Evolutionary conservation across 2,888 invertebrate species (phyloP), one percentile per base, ranked within the genome.

Genomic region (Muscina levida): DNA sequence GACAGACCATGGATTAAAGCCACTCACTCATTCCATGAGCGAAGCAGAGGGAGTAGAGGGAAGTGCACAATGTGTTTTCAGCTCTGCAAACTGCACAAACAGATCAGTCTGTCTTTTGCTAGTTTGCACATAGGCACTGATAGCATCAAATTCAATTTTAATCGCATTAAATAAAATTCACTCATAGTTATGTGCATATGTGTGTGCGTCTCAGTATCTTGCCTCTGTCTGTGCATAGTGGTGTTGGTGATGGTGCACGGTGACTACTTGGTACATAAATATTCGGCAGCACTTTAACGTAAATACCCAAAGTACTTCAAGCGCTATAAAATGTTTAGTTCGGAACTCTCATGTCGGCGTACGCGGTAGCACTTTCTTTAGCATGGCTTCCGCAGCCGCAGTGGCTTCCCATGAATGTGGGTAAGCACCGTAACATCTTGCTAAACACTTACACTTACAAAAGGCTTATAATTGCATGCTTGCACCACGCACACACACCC

Each of bases 361-460:
- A 59, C 56, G 39, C 11, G 5, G 13, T 6, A 15, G 37, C 48
- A 53, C 10, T 11, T 10, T 13, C 53, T 31, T 31, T 31, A 31
- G n/a, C n/a, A 31, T 10, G 22, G 1, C 22, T 8, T 11, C 2
- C 53, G 1, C 3, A 53, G 13, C 22, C 19, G 10, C 24, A 24
- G 24, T 42, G 22, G 39, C 37, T 24, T 11, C 15, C 42, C 42
- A 53, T 53, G 53, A 53, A 53, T 66, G 15, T 42, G 26, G 26
- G 53, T 37, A 42, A 15, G 57, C 66, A 56, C 42, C 46, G 73
- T 66, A 73, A 44, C 65, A 73, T 56, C 73, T 66, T 66, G 44
- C 56, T 46, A 57, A 73, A 73, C 56, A 73, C 65, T 72, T 72
- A 19, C 56, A 57, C 24, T 73, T 66, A 31, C 17, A 31, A 66